These are phyloP conservation scores for Monopis laevigella DNA, from an alignment of 2,888 invertebrate genomes.

Conservation along the genomic window DNA sequence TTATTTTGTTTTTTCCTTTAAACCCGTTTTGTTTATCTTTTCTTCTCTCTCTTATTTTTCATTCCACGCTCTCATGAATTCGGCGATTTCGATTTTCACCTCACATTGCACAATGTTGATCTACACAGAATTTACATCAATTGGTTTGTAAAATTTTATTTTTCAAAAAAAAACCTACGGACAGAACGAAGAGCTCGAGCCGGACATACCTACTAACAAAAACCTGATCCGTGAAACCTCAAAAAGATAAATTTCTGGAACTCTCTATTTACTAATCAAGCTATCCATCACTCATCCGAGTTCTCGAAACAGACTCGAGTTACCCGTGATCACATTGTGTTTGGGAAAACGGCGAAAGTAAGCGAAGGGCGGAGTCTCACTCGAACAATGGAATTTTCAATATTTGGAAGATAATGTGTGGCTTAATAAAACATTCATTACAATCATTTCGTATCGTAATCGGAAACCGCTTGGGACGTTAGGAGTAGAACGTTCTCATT, in stretches of 20 bases:
- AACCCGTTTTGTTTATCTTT: slow-evolving; percentile 2
- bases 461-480: not conserved
- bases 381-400: slow-evolving; percentile 51
- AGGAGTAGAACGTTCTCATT: not conserved
- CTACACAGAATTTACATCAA: slow-evolving; percentile 1
- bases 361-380: not conserved
- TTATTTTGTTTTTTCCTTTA: slow-evolving; percentile 27
- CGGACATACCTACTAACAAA: not conserved
- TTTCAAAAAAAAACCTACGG: too few relatives aligned
- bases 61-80: slow-evolving; percentile 6
- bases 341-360: slow-evolving; percentile 35
- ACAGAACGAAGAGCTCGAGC: too few relatives aligned
- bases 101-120: slow-evolving; percentile 2
- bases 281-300: slow-evolving; percentile 45
- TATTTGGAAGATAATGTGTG: slow-evolving; percentile 49
- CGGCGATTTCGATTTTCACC: slow-evolving; percentile 11
- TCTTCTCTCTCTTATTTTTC: slow-evolving; percentile 4
- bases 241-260: slow-evolving; percentile 5
- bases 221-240: slow-evolving; percentile 2
- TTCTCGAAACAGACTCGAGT: slow-evolving; percentile 58
- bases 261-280: slow-evolving; percentile 20
- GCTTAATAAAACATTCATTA: slow-evolving; percentile 38
- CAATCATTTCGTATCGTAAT: slow-evolving; percentile 34
- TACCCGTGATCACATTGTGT: slow-evolving; percentile 54
- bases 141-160: too few relatives aligned